Evolutionary conservation across 2,888 invertebrate genomes (phyloP).

Genomic region (Polia nebulosa): DNA sequence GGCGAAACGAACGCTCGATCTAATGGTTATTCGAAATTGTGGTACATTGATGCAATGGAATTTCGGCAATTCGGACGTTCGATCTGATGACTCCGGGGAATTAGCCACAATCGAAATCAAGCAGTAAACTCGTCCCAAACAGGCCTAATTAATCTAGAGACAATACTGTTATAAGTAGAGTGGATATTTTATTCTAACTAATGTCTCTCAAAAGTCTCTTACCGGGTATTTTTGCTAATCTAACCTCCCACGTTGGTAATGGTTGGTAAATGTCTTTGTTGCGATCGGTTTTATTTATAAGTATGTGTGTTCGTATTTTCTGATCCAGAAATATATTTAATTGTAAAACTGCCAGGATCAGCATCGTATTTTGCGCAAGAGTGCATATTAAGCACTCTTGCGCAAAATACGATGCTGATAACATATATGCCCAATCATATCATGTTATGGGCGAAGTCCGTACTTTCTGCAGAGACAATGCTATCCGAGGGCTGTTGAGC

Average conservation of each 20-base stretch:
- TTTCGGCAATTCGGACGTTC: too few relatives aligned
- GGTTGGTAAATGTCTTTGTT: slow-evolving; percentile 3
- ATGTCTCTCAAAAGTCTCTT: too few relatives aligned
- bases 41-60: too few relatives aligned
- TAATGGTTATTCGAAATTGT: too few relatives aligned
- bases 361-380: slow-evolving; percentile 4
- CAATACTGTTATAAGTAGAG: neutral
- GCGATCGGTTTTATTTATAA: slow-evolving; percentile 30
- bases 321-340: slow-evolving; percentile 37
- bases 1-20: too few relatives aligned
- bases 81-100: too few relatives aligned
- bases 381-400: too few relatives aligned
- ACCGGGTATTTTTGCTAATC: slow-evolving; percentile 38
- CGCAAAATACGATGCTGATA: too few relatives aligned
- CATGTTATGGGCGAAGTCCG: neutral
- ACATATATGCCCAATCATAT: too few relatives aligned
- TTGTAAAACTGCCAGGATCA: slow-evolving; percentile 3
- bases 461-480: neutral
- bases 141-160: neutral
- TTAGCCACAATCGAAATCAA: too few relatives aligned
- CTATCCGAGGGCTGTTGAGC: neutral
- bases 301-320: neutral
- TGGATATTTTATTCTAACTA: slow-evolving; percentile 4
- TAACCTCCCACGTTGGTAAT: slow-evolving; percentile 39
- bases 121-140: too few relatives aligned